Evolutionary conservation across 2,113 vertebrate species (phyloP), one percentile per base, ranked within the genome.

Genomic region (Corydoras sp.): DNA sequence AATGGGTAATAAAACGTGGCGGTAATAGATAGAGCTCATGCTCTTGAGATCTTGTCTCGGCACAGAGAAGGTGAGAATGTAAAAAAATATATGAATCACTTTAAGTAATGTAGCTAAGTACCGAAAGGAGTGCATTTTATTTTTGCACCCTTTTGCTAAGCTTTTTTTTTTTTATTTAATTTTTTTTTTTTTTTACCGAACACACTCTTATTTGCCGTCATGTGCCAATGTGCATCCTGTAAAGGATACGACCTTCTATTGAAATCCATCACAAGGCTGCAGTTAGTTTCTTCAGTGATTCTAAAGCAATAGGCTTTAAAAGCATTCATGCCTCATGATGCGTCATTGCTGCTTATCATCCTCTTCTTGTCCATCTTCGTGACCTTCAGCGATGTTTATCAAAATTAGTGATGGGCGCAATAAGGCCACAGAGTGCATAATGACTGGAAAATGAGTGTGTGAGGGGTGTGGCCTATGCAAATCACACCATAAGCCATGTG

Each of bases 371-470:
- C 81, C 75, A 75, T 78, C 77, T 65, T 63, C 73, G 18, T 93
- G 93, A 96, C 95, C 93, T 96, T 97, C 94, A 96, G 88, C 92
- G 93, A 95, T 94, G 92, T 96, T 97, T 90, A 92, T 96, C 92
- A 95, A 95, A 96, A 95, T 98, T 96, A 95, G 94, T 92, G 90
- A 93, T 93, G 93, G 93, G 90, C 89, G 92, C 92, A 93, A 92
- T 93, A 92, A 89, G 90, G 92, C 18, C 18, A 43, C 94, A 89
- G 89, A 43, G 90, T 92, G 92, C 94, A 96, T 97, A 98, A 99
- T 94, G 93, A 95, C 91, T 95, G 94, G 95, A 93, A 98, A 98
- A 98, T 98, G 93, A 94, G 92, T 91, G 92, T 92, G 24, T 76
- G 89, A 90, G 91, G 91, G 92, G 90, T 89, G 85, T 86, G 86